Evolutionary conservation across 1,140 invertebrate genomes (phyloP).

Genomic region (Drosophila nigrodunni): DNA sequence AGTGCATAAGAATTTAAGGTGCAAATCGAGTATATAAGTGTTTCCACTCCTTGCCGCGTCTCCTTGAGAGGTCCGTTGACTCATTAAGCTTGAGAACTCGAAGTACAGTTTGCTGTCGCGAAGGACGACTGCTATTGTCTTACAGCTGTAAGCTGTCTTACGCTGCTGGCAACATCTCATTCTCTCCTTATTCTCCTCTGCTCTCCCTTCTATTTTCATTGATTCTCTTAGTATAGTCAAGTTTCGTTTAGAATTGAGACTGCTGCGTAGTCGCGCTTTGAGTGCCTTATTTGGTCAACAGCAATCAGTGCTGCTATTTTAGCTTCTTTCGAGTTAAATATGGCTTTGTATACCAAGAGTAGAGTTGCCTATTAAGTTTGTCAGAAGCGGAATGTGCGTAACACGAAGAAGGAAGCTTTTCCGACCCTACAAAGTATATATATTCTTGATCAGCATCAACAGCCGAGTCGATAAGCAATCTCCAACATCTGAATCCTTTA

Average conservation of each 20-base stretch:
- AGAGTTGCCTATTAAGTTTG: no score
- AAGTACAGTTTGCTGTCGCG: slow-evolving; percentile 11
- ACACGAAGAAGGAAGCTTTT: no score
- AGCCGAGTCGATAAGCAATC: no score
- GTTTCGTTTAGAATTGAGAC: slow-evolving; percentile 25
- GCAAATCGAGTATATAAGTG: slow-evolving; percentile 1
- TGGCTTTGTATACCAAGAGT: no score
- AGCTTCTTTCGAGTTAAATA: no score
- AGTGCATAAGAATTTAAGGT: background rate
- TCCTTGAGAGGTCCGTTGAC: slow-evolving; percentile 2
- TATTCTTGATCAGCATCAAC: no score
- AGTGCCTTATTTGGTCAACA: slow-evolving; percentile 66
- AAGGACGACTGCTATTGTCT: slow-evolving; percentile 61
- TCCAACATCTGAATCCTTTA: background rate
- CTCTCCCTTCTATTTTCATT: background rate
- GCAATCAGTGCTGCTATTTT: background rate
- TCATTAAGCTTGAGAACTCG: slow-evolving; percentile 24
- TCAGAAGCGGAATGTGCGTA: no score
- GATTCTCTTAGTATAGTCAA: no score
- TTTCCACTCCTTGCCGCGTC: background rate
- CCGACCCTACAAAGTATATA: no score
- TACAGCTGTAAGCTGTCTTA: background rate
- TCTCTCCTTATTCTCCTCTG: no score
- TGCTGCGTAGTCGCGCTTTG: slow-evolving; percentile 52
- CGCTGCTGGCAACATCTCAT: slow-evolving; percentile 28